Conservation (phyloP, 1,140 invertebrate species). For the Thrips palmi region DNA sequence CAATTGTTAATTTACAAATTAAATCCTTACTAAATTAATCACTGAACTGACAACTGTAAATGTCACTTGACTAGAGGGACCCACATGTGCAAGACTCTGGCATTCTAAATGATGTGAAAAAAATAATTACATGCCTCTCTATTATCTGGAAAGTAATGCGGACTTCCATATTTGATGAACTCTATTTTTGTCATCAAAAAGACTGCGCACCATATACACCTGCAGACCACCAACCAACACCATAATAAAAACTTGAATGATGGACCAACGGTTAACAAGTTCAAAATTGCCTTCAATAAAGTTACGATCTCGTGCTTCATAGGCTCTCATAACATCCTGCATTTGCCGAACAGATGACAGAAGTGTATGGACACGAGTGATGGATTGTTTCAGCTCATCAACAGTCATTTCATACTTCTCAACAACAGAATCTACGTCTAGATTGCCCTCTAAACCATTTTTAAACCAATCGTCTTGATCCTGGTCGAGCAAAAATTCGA, state of each 20-base stretch:
- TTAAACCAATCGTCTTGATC: too few relatives aligned
- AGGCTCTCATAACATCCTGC: background rate
- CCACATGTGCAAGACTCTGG: too few relatives aligned
- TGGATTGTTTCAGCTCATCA: background rate
- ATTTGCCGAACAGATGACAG: background rate
- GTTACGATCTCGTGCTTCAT: background rate
- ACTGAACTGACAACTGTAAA: too few relatives aligned
- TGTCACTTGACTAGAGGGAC: too few relatives aligned
- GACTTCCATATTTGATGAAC: background rate
- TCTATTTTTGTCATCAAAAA: background rate
- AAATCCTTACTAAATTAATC: too few relatives aligned
- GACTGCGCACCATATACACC: background rate
- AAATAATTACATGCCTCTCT: background rate
- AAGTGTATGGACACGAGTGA: background rate
- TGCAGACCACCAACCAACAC: background rate
- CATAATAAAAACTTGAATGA: background rate
- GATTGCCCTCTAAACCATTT: too few relatives aligned
- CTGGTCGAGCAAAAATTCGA: conserved; percentile 28
- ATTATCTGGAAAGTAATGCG: background rate
- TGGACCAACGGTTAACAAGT: background rate
- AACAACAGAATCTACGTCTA: too few relatives aligned
- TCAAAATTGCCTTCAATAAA: background rate
- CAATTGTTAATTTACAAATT: too few relatives aligned
- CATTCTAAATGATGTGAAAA: conserved; percentile 12
- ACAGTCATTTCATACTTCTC: background rate